phyloP scores from a whole-genome alignment of 2,888 invertebrate genomes.

The Pemphredon lugubris region DNA sequence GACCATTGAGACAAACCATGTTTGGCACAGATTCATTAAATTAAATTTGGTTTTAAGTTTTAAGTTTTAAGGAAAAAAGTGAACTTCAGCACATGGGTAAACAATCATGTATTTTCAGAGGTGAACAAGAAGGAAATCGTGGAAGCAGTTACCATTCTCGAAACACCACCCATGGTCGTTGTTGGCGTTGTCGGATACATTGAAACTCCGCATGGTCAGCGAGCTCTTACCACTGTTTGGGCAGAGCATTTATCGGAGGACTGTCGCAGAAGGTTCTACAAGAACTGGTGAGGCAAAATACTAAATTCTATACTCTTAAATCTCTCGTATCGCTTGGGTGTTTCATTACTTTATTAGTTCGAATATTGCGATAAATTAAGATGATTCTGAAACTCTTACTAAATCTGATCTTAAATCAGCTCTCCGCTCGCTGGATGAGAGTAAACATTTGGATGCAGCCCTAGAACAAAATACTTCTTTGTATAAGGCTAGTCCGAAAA shows the following conservation, averaged over 20 bases:
- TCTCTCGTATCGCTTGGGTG: background rate
- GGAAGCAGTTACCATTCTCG: slow-evolving; percentile 98
- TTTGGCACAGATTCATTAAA: slow-evolving; percentile 82
- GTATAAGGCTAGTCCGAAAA: slow-evolving; percentile 70
- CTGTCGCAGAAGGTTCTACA: slow-evolving; percentile 99
- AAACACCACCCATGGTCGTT: slow-evolving; percentile 98
- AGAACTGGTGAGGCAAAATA: slow-evolving; percentile 93
- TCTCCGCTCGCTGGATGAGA: slow-evolving; percentile 80
- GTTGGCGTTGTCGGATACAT: slow-evolving; percentile 99
- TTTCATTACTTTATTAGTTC: too few species aligned
- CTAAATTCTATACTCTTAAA: background rate
- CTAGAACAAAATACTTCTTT: slow-evolving; percentile 41
- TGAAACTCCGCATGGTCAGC: slow-evolving; percentile 98
- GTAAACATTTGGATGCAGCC: slow-evolving; percentile 73
- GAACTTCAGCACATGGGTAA: slow-evolving; percentile 11
- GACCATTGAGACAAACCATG: slow-evolving; percentile 89
- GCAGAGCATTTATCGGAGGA: slow-evolving; percentile 99
- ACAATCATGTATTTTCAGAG: slow-evolving; percentile 84
- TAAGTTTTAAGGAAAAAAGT: background rate
- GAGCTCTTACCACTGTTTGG: slow-evolving; percentile 97
- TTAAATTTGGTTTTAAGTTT: background rate
- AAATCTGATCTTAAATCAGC: slow-evolving; percentile 65
- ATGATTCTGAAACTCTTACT: slow-evolving; percentile 20
- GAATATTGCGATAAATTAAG: too few species aligned
- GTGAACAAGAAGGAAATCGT: slow-evolving; percentile 99